phyloP scores from a whole-genome alignment of 2,888 invertebrate species.

The Synanthedon vespiformis region DNA sequence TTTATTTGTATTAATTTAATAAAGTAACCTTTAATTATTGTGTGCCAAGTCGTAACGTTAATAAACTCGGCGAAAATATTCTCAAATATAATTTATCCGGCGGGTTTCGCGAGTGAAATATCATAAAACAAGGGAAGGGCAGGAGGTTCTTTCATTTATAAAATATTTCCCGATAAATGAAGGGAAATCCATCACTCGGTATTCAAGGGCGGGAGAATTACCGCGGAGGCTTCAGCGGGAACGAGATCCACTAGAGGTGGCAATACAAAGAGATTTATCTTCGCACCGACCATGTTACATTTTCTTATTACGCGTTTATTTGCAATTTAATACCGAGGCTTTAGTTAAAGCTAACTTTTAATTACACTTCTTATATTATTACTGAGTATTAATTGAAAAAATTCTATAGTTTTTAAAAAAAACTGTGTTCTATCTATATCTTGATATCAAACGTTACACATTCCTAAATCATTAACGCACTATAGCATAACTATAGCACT shows the following conservation, averaged over 20 bases:
- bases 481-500: too few relatives aligned
- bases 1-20: constrained; percentile 6
- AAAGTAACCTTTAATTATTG: neutral
- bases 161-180: constrained; percentile 7
- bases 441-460: too few relatives aligned
- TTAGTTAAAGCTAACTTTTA: too few relatives aligned
- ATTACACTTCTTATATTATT: too few relatives aligned
- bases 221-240: neutral
- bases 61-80: neutral
- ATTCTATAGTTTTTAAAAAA: too few relatives aligned
- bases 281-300: neutral
- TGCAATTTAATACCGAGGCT: too few relatives aligned
- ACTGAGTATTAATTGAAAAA: too few relatives aligned
- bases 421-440: too few relatives aligned
- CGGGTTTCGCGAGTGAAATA: neutral
- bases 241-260: neutral
- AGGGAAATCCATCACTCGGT: constrained; percentile 7
- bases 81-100: neutral
- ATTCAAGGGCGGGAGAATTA: constrained; percentile 1
- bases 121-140: neutral
- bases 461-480: too few relatives aligned
- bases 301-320: neutral
- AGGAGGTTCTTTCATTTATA: constrained; percentile 4
- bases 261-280: neutral
- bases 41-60: neutral